Evolutionary conservation across 2,113 vertebrate species (phyloP).

Genomic region (Kobus ellipsiprymnus): DNA sequence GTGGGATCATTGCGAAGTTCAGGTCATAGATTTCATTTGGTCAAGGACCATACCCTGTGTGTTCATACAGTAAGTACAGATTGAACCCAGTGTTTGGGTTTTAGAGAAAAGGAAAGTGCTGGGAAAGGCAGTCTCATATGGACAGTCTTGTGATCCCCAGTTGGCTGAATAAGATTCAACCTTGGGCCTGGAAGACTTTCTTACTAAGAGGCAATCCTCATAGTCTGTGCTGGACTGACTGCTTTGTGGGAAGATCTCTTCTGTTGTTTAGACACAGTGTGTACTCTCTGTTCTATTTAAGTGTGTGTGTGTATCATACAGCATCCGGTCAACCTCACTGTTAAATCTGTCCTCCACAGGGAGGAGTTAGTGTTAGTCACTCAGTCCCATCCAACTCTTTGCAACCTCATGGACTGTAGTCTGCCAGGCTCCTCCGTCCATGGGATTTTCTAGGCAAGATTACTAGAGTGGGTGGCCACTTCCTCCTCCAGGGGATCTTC

Average conservation of each 20-base stretch:
- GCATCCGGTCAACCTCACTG: not conserved
- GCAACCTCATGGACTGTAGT: not conserved
- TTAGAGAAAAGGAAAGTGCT: not conserved
- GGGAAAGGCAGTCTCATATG: not conserved
- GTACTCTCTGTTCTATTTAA: not conserved
- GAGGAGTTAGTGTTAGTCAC: not conserved
- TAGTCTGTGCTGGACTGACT: not conserved
- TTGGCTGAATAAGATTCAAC: not conserved
- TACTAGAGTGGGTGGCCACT: not conserved
- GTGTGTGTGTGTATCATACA: not conserved
- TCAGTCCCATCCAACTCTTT: rapidly evolving
- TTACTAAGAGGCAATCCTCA: not conserved
- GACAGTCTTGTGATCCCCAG: too few relatives aligned
- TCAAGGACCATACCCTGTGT: not conserved
- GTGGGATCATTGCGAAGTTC: not conserved
- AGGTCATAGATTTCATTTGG: not conserved
- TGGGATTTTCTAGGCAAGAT: not conserved
- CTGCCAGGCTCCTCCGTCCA: not conserved
- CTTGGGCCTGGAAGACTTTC: not conserved
- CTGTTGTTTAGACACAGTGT: not conserved
- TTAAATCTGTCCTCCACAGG: not conserved
- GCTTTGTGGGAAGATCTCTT: not conserved
- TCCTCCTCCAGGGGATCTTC: not conserved
- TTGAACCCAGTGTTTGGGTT: not conserved
- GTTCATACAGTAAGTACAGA: not conserved